Base-by-base conservation (phyloP, 2,888 invertebrate genomes). In the Melinaea menophilus region DNA sequence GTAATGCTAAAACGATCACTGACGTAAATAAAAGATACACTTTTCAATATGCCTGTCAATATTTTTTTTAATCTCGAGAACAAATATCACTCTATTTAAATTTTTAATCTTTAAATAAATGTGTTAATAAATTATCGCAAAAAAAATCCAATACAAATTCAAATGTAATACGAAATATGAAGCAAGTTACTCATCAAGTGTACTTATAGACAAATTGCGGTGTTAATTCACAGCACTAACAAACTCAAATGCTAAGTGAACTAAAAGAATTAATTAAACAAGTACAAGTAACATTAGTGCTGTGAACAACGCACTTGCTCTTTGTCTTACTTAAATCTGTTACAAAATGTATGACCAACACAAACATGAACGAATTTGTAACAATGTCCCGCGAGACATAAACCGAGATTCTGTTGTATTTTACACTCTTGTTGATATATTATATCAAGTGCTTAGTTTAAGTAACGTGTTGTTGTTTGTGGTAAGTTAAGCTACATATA, bases 311-410 rank as follows among this genome's bases (percentile, higher is more conserved):
- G 48, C 48, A 48, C 48, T 48, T 22, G 48, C 48, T 22, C 35
- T 48, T 33, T 47, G 37, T 54, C 12, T 54, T 41, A 37, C 37
- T 54, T 45, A 45, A 55, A 66, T 47, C 51, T 58, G 58, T 56
- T 59, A 47, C 48, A 58, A 69, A 66, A 65, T 63, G 55, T 64
- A 64, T 68, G 59, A 56, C 47, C 58, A 65, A 64, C 59, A 62
- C 41, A 57, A 58, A 57, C 41, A 58, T 12, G 51, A 65, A 62
- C 54, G 61, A 58, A 58, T 61, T 58, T 47, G 55, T 55, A 64
- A 67, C 61, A 61, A 61, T 55, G 56, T 61, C 66, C 62, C 64
- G 55, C 37, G 66, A 56, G 64, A 63, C 58, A 57, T 63, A 57
- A 57, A 64, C 61, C 62, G 64, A 47, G 56, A 64, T 59, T 55